Percentiles rank a stretch among this genome's conserved stretches.
Evolutionary conservation across 2,888 invertebrate genomes (phyloP).

Genomic region (Lutraria lutraria): DNA sequence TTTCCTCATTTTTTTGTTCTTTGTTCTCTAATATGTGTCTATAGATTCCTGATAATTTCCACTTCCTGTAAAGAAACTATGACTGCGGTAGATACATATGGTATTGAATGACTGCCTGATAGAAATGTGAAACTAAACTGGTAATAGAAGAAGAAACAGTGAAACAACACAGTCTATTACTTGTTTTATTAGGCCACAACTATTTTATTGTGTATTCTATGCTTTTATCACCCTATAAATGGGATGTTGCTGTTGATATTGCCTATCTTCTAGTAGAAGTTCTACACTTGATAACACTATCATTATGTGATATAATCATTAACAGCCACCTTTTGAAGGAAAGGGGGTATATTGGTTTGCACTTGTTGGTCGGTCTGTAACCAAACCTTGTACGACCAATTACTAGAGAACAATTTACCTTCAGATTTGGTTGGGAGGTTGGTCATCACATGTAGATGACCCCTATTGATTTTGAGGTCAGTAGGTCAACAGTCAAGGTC

Average conservation of each 20-base stretch:
- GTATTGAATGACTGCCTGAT: conserved; percentile 12
- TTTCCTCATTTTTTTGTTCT: conserved; percentile 41
- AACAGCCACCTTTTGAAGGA: no score
- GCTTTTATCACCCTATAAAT: background rate
- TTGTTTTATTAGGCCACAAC: background rate
- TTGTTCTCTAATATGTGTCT: conserved; percentile 44
- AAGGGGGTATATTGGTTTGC: no score
- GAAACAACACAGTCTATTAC: background rate
- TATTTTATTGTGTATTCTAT: background rate
- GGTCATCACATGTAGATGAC: no score
- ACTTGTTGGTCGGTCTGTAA: no score
- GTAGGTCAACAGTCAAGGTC: no score
- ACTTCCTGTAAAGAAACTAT: conserved; percentile 7
- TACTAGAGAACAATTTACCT: no score
- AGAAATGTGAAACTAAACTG: background rate
- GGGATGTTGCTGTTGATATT: background rate
- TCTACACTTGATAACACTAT: background rate
- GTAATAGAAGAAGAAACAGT: background rate
- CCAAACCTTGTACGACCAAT: no score
- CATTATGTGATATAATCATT: background rate
- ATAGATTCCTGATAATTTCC: conserved; percentile 38
- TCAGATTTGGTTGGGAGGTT: no score
- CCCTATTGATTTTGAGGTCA: no score
- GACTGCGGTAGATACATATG: background rate
- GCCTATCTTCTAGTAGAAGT: no score